phyloP scores from a whole-genome alignment of 2,797 vertebrate genomes.

The Phoxinus dragarum region DNA sequence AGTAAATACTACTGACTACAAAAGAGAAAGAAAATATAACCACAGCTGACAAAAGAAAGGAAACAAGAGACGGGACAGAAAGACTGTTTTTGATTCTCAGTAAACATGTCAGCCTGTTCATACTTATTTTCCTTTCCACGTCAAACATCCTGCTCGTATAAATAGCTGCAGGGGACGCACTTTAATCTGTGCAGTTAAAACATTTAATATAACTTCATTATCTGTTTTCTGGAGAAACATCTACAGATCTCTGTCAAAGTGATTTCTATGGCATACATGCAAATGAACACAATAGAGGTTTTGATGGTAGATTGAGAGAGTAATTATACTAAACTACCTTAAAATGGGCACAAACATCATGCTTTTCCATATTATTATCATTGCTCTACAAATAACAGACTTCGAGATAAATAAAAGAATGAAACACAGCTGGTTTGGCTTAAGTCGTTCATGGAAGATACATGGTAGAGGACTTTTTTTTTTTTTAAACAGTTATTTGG shows the following conservation, averaged over 20 bases:
- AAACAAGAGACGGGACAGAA: constrained; percentile 13
- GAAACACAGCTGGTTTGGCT: constrained; percentile 23
- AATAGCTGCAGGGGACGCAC: constrained; percentile 11
- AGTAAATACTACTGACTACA: constrained; percentile 23
- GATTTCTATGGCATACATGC: not conserved
- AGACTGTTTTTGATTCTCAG: constrained; percentile 14
- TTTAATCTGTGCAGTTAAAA: not conserved
- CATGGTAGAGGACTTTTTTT: not conserved
- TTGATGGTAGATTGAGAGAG: constrained; percentile 33
- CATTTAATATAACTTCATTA: constrained; percentile 17
- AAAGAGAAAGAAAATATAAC: constrained; percentile 11
- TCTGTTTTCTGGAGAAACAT: not conserved
- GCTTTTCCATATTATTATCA: constrained; percentile 6
- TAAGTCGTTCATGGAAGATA: not conserved
- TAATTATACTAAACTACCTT: not conserved
- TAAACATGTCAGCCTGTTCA: constrained; percentile 38
- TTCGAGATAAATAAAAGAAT: constrained; percentile 30
- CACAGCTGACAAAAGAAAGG: constrained; percentile 43
- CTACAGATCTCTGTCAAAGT: not conserved
- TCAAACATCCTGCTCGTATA: constrained; percentile 31
- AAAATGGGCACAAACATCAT: constrained; percentile 8
- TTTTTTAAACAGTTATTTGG: constrained; percentile 3
- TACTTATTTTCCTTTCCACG: constrained; percentile 28
- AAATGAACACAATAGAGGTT: not conserved
- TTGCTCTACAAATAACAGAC: constrained; percentile 1